Evolutionary conservation across 2,113 vertebrate genomes (phyloP), one percentile per base, ranked within the genome.

Genomic region (Lycocorax pyrrhopterus): DNA sequence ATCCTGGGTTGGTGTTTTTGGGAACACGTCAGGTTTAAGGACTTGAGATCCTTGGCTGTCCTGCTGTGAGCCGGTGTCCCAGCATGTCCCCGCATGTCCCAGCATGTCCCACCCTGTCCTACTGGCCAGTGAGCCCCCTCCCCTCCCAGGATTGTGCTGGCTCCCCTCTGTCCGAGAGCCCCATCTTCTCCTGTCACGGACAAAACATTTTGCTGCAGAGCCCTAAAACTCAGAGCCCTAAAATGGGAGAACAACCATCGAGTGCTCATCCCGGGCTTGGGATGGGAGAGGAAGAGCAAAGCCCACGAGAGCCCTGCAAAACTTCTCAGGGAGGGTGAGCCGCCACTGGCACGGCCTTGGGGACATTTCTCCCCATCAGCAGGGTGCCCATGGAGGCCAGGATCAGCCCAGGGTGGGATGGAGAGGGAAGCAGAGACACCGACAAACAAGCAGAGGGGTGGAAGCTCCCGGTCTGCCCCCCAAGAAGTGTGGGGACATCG

Each of bases 211-310:
- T 33, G 25, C 69, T 62, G 59, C 44, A 68, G 41, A 69, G 20
- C 55, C 10, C 37, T 12, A 8, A 58, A 92, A 17, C 43, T 18
- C 44, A 68, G 41, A 69, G 20, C 55, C 10, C 37, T 12, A 8
- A 58, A 92, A 17, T 16, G 46, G 49, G 41, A 73, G 16, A 47
- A 49, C 49, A 46, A 10, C 13, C 10, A 1, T 27, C 0, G 0
- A 22, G 22, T 6, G 2, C 20, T 52, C 5, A 1, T 55, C n/a
- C 49, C 0, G 0, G 41, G 12, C 21, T 52, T 15, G 41, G 32
- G 25, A 18, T 58, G 29, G 7, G 20, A n/a, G 22, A 53, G 13
- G 35, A 46, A 46, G 22, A 29, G 32, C 25, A 41, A 49, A 82
- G 19, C 52, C 30, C 7, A 0, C 0, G 1, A 64, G 10, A 60